Conservation (phyloP, 2,797 vertebrate species). For the Pantherophis alleghaniensis region DNA sequence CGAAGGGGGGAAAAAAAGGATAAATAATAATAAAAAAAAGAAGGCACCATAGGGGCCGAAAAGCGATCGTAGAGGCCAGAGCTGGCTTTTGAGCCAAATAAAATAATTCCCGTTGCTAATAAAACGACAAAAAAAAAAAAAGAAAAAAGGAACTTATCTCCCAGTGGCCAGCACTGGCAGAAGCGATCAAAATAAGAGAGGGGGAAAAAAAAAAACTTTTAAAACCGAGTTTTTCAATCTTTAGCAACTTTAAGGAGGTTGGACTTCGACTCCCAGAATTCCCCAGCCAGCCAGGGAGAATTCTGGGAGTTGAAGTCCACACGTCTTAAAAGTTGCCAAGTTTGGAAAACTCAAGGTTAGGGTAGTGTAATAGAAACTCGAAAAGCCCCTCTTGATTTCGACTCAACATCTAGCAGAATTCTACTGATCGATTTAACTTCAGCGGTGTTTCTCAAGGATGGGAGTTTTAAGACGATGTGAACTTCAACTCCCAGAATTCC, state of each 20-base stretch:
- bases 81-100: background rate
- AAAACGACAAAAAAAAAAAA: background rate
- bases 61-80: background rate
- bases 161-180: background rate
- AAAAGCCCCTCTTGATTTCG: background rate
- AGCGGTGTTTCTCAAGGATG: background rate
- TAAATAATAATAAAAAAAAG: background rate
- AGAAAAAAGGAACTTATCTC: background rate
- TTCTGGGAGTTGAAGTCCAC: background rate
- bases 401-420: background rate
- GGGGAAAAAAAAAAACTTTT: accelerated
- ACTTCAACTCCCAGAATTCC: background rate
- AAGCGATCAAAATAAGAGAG: background rate
- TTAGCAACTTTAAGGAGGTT: background rate
- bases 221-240: background rate
- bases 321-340: background rate
- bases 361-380: background rate
- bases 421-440: background rate
- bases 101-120: background rate
- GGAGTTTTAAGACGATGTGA: background rate
- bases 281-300: background rate
- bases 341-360: background rate
- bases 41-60: background rate
- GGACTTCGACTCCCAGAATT: background rate
- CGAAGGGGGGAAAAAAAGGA: no score